These are phyloP conservation scores for Thunnus albacares DNA, from an alignment of 2,797 vertebrate genomes.

Conservation along the genomic window DNA sequence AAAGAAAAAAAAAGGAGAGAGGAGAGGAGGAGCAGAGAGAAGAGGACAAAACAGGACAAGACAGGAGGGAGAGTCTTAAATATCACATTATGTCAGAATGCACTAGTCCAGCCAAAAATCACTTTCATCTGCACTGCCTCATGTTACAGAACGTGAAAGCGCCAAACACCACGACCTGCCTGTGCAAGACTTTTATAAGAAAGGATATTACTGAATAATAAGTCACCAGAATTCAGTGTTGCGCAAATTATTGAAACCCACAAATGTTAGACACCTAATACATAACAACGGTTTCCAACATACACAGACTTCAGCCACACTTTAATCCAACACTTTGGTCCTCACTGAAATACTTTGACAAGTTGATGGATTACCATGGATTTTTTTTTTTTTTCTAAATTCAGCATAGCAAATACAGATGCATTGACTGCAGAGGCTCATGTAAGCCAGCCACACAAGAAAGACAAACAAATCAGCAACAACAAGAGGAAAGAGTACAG, in stretches of 20 bases:
- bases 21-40: background rate
- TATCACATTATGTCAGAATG: constrained; percentile 34
- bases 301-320: too few species aligned
- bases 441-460: too few species aligned
- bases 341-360: too few species aligned
- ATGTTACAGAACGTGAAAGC: constrained; percentile 4
- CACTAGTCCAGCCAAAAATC: background rate
- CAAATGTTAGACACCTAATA: background rate
- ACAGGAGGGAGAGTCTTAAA: constrained; percentile 8
- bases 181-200: background rate
- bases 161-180: background rate
- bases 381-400: too few species aligned
- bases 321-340: too few species aligned
- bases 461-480: too few species aligned
- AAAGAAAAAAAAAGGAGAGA: background rate
- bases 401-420: too few species aligned
- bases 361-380: too few species aligned
- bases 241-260: too few species aligned
- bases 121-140: background rate
- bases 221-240: background rate
- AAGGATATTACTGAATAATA: background rate
- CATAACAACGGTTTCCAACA: background rate
- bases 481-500: too few species aligned
- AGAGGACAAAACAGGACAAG: background rate
- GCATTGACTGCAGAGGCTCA: too few species aligned